These are phyloP conservation scores for Trachelus tabidus DNA, from an alignment of 2,888 invertebrate genomes.

Conservation along the genomic window DNA sequence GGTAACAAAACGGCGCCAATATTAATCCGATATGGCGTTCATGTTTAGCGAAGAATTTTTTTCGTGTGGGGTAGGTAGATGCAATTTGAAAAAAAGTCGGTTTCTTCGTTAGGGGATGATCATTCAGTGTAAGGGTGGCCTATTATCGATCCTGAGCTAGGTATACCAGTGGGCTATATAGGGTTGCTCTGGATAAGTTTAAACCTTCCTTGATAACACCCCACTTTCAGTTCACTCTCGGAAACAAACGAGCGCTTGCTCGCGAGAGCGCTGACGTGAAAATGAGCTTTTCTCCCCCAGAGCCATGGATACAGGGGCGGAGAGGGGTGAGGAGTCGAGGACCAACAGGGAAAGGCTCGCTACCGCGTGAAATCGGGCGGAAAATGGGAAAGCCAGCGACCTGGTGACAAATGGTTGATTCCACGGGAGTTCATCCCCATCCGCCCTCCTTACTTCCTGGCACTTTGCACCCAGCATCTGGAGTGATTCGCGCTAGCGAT, in stretches of 20 bases:
- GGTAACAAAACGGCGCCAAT: not conserved
- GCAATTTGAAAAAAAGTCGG: not conserved
- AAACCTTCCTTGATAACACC: not conserved
- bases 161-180: not conserved
- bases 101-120: not conserved
- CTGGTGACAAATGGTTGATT: slow-evolving; percentile 64
- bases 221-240: slow-evolving; percentile 7
- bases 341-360: slow-evolving; percentile 40
- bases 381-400: slow-evolving; percentile 65
- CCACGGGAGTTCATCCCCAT: slow-evolving; percentile 28
- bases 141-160: slow-evolving; percentile 5
- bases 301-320: slow-evolving; percentile 10
- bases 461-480: slow-evolving; percentile 3
- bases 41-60: not conserved
- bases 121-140: slow-evolving; percentile 1
- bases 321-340: slow-evolving; percentile 27
- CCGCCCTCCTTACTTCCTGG: not conserved
- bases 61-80: not conserved
- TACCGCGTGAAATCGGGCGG: slow-evolving; percentile 62
- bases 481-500: not conserved
- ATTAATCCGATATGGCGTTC: not conserved
- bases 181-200: not conserved
- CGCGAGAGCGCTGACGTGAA: slow-evolving; percentile 39
- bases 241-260: slow-evolving; percentile 42
- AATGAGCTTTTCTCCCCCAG: slow-evolving; percentile 42